A percentile compares a stretch with the other conserved stretches of the same genome.
Conservation (phyloP, 2,113 vertebrate genomes). For the Sialia sialis region DNA sequence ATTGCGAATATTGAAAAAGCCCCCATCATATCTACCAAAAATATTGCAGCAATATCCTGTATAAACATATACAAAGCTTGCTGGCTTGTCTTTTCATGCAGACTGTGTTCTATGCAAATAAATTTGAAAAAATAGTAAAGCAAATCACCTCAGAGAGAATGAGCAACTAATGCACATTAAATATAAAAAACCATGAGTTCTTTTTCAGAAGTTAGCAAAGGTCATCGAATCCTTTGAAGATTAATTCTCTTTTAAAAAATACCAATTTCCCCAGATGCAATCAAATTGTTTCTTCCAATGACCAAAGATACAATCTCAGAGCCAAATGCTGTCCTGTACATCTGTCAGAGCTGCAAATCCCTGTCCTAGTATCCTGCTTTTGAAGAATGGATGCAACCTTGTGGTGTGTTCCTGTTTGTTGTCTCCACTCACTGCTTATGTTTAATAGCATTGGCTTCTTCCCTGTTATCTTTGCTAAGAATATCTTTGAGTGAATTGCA, state of each 20-base stretch:
- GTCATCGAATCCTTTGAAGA: constrained; percentile 39
- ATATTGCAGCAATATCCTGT: background rate
- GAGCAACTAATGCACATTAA: background rate
- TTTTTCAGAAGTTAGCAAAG: constrained; percentile 33
- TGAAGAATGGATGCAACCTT: background rate
- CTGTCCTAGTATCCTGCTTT: background rate
- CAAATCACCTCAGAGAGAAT: constrained; percentile 39
- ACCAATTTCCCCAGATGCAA: constrained; percentile 8
- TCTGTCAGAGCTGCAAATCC: constrained; percentile 45
- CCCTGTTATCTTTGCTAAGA: background rate
- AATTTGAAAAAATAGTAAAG: background rate
- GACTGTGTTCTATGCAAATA: constrained; percentile 30
- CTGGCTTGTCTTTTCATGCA: background rate
- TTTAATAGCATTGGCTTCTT: background rate
- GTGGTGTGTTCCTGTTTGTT: background rate
- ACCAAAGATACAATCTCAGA: constrained; percentile 19
- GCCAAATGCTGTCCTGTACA: constrained; percentile 49
- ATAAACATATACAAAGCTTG: background rate
- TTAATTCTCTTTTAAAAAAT: constrained; percentile 47
- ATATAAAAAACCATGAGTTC: constrained; percentile 36
- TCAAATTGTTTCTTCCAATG: constrained; percentile 41
- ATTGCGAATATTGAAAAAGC: background rate
- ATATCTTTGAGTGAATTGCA: background rate
- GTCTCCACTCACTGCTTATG: background rate
- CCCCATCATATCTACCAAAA: background rate